Evolutionary conservation across 2,113 vertebrate species (phyloP), one percentile per base, ranked within the genome.

Genomic region (Nettapus auritus): DNA sequence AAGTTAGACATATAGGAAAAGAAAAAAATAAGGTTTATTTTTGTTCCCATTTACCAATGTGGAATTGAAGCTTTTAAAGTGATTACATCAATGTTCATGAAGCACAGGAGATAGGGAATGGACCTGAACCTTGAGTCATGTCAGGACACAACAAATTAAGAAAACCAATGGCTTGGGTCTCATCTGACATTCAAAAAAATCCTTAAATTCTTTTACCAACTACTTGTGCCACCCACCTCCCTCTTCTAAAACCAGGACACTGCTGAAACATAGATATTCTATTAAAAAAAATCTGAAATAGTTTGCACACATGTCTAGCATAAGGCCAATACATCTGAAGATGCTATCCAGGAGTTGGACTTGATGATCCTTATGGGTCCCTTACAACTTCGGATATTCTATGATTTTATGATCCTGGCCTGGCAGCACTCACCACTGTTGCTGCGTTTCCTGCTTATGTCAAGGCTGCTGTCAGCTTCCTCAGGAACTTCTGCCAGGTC

Each of bases 401-500:
- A 48, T 48, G 46, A 48, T 48, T 48, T 20, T 48, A 48, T 48
- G 46, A 22, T 48, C 20, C 8, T 62, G 80, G 64, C 42, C 20
- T 17, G 60, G 69, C 3, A 36, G 4, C 52, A 96, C 99, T 98
- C 93, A 99, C 99, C 99, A 0, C 99, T 99, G 96, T 99, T 99
- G 86, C 99, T 99, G 95, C 98, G 98, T 85, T 98, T 99, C 95
- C 99, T 98, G 64, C 93, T 98, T 40, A 97, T 86, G 93, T 98
- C 98, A 46, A 98, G 97, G 29, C 96, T 96, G 22, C 98, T 97
- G 18, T 98, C 96, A 3, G 95, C 97, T 96, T 99, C 99, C 95
- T 99, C 99, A 0, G 98, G 99, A 97, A 99, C 99, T 90, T 99
- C 98, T 73, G 98, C 98, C 78, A 99, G 97, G 93, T 99, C 99